Conservation (phyloP, 2,888 invertebrate species). For the Ormyrus rosae region DNA sequence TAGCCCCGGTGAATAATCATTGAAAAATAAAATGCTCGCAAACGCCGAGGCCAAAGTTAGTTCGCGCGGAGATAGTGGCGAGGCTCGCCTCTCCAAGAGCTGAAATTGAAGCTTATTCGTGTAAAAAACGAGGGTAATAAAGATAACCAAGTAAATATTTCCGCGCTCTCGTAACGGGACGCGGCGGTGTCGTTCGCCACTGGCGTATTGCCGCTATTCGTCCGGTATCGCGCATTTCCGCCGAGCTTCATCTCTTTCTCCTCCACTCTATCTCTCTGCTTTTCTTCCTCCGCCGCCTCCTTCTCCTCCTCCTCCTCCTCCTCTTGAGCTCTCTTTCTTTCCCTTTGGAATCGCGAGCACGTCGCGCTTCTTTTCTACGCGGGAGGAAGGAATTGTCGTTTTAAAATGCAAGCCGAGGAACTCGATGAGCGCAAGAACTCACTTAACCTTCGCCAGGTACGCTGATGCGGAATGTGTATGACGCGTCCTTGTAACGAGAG, state of each 20-base stretch:
- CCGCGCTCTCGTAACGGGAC: constrained; percentile 7
- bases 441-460: no score
- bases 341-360: constrained; percentile 11
- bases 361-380: neutral
- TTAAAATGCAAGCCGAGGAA: constrained; percentile 46
- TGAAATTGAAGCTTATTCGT: constrained; percentile 44
- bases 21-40: constrained; percentile 26
- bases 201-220: constrained; percentile 8
- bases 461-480: no score
- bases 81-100: neutral
- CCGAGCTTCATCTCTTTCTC: constrained; percentile 6
- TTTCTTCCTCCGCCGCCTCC: neutral
- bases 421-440: constrained; percentile 21
- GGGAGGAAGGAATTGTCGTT: constrained; percentile 37
- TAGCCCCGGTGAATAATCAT: constrained; percentile 19
- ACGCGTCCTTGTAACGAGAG: no score
- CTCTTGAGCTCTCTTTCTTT: neutral
- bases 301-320: neutral
- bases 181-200: neutral
- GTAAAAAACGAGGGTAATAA: constrained; percentile 42
- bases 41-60: neutral
- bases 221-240: constrained; percentile 3
- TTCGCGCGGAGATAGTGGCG: neutral
- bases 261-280: no score
- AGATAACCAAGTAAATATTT: constrained; percentile 47